Base-by-base conservation (phyloP, 2,113 vertebrate genomes). In the Bungarus multicinctus region DNA sequence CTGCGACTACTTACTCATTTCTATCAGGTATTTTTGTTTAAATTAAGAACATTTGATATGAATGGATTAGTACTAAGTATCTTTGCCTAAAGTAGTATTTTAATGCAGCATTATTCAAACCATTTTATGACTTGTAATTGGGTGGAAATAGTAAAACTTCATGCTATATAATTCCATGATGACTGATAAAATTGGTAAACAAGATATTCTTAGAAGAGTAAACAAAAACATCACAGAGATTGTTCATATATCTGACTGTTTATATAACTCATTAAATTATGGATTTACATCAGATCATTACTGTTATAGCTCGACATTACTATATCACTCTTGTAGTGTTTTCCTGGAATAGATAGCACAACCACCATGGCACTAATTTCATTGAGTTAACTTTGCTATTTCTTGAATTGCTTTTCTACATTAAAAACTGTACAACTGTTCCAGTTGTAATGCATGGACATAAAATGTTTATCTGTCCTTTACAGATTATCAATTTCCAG, bases 1-100 rank as follows among this genome's bases (percentile, higher is more conserved):
- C 95, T 99, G 50, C 98, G 98, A 90, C 98, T 99, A 94, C 98
- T 99, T 93, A 99, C 99, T 1, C 98, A 99, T 94, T 99, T 99
- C 94, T 99, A 99, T 97, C 99, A 99, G 99, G 99, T 99, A 93
- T n/a, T 8, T 90, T 8, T 93, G 87, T 69, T 85, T 22, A 43
- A 50, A 53, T 74, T n/a, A 52, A 34, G 30, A 88, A 47, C 22
- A 88, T 54, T 89, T 64, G 9, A 30, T n/a, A 45, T 12, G 11
- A 34, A 92, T 50, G 52, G n/a, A 85, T 1, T 50, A 45, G 5
- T 58, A 53, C 23, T 52, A 3, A 3, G 7, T 58, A 74, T 88
- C 47, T 69, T 25, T 86, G 53, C 39, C 87, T 39, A 50, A 58
- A 92, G 11, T 53, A 23, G 11, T 89, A 5, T 57, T 89, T 50